These are phyloP conservation scores for Flexamia atlantica DNA, from an alignment of 2,888 invertebrate genomes.

Conservation along the genomic window DNA sequence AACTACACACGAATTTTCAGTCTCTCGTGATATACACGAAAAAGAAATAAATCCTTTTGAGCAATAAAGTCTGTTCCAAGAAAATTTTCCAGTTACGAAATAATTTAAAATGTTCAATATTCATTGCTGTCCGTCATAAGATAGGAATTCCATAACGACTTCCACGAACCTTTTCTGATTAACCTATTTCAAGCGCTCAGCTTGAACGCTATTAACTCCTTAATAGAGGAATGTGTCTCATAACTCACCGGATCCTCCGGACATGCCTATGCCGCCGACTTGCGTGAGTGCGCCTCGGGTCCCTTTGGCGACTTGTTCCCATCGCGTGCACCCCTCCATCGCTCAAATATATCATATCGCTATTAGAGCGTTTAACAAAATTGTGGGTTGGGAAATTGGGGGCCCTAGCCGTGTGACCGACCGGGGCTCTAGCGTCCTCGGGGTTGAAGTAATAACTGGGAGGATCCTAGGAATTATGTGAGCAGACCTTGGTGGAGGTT, in stretches of 20 bases:
- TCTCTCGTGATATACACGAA: no score
- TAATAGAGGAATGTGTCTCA: slow-evolving; percentile 31
- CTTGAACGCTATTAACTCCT: slow-evolving; percentile 16
- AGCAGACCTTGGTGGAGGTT: background rate
- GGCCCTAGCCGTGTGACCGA: slow-evolving; percentile 52
- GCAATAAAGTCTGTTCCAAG: no score
- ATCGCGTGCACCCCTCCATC: slow-evolving; percentile 5
- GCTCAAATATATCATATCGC: slow-evolving; percentile 55
- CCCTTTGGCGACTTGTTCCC: slow-evolving; percentile 40
- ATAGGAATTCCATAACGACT: slow-evolving; percentile 8
- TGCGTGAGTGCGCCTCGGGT: background rate
- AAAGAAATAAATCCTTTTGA: no score
- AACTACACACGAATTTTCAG: no score
- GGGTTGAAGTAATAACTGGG: slow-evolving; percentile 7
- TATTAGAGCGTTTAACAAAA: slow-evolving; percentile 59
- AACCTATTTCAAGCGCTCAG: slow-evolving; percentile 38
- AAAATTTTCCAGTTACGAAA: slow-evolving; percentile 7
- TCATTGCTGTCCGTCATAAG: slow-evolving; percentile 11
- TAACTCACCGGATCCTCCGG: slow-evolving; percentile 33
- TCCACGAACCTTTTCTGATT: slow-evolving; percentile 39
- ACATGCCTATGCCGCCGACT: slow-evolving; percentile 16
- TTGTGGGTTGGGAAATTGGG: slow-evolving; percentile 48
- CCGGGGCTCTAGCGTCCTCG: slow-evolving; percentile 15
- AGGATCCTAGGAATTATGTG: slow-evolving; percentile 4
- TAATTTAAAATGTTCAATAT: slow-evolving; percentile 16